Base-by-base conservation (phyloP, 2,888 invertebrate species). In the Isotomurus palustris region DNA sequence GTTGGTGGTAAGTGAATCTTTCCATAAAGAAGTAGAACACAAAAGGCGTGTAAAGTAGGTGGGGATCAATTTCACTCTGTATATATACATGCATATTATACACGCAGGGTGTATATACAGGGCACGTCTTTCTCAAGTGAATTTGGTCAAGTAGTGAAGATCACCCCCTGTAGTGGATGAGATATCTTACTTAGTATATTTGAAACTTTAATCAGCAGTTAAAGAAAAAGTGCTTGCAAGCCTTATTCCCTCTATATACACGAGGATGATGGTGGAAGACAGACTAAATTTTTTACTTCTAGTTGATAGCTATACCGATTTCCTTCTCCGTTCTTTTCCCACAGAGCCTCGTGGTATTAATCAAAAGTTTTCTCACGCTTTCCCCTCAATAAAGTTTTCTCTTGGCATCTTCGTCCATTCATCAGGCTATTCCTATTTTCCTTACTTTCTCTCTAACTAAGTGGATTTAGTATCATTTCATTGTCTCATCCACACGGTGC, bases 351-450 rank as follows among this genome's bases (percentile, higher is more conserved):
- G 21, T 61, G 54, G 60, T 47, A 61, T 61, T 62, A 57, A 62
- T 62, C 61, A 62, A 54, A 62, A 62, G 55, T 62, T 62, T 62
- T 62, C 61, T 62, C 61, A 62, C 61, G 58, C 61, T 21, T 57
- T 61, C 49, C 48, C n/a, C 43, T 52, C 56, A 51, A 56, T 56
- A 56, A 56, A 55, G 28, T 54, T 58, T 53, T 57, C 52, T 47
- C 38, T 53, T 48, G 44, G 51, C 56, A 51, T 53, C 53, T 56
- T 48, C 53, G 25, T 21, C 36, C 52, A 57, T 32, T 38, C 54
- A 50, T 50, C 50, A 50, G 49, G 25, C 50, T 14, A 32, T 24
- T 32, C 22, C 17, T 49, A 35, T 32, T 49, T 49, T 49, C 35
- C 49, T 35, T 14, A 21, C 32, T 24, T 49, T 19, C 35, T 47